Evolutionary conservation across 2,888 invertebrate species (phyloP).

Genomic region (Lamellibrachia satsuma): DNA sequence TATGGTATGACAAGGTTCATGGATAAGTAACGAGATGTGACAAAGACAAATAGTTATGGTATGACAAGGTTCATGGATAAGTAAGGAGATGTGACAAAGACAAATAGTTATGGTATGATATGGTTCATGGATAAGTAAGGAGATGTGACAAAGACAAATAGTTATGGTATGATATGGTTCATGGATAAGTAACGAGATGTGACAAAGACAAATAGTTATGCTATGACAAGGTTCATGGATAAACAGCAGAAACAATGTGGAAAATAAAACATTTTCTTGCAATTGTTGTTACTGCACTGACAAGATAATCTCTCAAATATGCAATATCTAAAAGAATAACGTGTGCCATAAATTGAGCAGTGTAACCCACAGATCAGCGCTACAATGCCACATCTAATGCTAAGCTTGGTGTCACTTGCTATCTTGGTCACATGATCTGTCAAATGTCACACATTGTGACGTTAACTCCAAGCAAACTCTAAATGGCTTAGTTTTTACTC

Average conservation of each 20-base stretch:
- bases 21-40: too few species aligned
- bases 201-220: too few species aligned
- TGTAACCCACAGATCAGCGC: neutral
- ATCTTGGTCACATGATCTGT: neutral
- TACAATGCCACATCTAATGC: neutral
- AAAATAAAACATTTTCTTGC: neutral
- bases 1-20: too few species aligned
- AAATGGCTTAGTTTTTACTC: conserved; percentile 13
- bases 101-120: too few species aligned
- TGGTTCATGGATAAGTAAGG: too few species aligned
- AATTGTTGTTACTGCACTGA: neutral
- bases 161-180: too few species aligned
- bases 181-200: too few species aligned
- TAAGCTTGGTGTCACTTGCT: neutral
- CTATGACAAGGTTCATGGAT: neutral
- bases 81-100: too few species aligned
- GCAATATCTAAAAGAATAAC: neutral
- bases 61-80: too few species aligned
- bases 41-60: too few species aligned
- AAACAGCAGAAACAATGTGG: neutral
- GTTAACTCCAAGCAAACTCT: neutral
- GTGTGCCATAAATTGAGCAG: neutral
- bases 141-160: too few species aligned
- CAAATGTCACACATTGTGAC: neutral
- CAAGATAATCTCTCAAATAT: neutral